Base-by-base conservation (phyloP, 1,140 invertebrate genomes). In the Hirudo medicinalis region DNA sequence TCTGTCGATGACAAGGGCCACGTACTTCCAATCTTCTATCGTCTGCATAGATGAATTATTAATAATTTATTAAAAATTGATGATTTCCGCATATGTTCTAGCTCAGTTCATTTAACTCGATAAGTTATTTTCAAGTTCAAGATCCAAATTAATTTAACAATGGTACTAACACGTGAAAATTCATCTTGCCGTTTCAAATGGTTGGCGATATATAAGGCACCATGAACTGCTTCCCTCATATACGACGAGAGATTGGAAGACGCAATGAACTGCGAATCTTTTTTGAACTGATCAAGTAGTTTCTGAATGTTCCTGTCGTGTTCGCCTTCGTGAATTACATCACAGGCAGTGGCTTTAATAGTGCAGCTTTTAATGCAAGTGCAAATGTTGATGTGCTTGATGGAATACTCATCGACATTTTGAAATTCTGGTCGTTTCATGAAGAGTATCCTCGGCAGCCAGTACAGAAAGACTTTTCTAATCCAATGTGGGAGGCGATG, bases 401-500 rank as follows among this genome's bases (percentile, higher is more conserved):
- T 22, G n/a, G 22, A 43, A 43, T 13, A 25, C 22, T 68, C 27
- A 22, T 29, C 67, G 8, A 29, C 6, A 43, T 68, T 68, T 43
- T 68, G 22, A 22, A 29, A 29, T 15, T 32, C 67, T 43, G 67
- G 67, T 22, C 67, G 25, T 27, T 68, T 68, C 78, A 83, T 82
- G 22, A 79, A 74, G 19, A 83, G 71, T 13, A 82, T 76, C 22
- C 89, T 85, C 8, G 92, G 92, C 67, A 95, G 85, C 76, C 93
- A 90, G 78, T 92, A 89, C 67, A 94, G 90, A 80, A 95, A 95
- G 54, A 94, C 89, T 71, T 89, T 84, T 72, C 91, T 88, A 19
- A 94, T 90, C 92, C 92, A 94, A 0, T 90, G 90, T 25, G 91
- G 89, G 91, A 95, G 94, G 36, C 86, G 87, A 81, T 99, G 95